These are phyloP conservation scores for Charina bottae DNA, from an alignment of 2,113 vertebrate species.

Conservation along the genomic window DNA sequence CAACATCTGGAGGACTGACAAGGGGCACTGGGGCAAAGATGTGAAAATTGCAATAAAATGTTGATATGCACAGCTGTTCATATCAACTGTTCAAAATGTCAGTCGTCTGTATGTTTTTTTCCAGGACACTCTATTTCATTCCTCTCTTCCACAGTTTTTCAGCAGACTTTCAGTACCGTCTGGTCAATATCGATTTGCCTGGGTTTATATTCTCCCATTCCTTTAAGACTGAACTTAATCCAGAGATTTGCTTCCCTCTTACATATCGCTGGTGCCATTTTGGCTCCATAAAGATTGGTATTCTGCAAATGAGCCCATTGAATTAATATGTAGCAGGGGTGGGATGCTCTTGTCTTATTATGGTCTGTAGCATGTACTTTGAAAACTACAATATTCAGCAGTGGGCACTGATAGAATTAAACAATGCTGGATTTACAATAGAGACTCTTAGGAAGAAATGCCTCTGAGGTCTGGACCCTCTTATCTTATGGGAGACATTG, in stretches of 20 bases:
- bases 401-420: background rate
- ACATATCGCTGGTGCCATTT: background rate
- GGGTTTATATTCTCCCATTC: background rate
- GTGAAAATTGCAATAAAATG: background rate
- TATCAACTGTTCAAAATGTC: background rate
- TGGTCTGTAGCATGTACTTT: background rate
- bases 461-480: no score
- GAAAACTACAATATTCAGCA: background rate
- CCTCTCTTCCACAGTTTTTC: background rate
- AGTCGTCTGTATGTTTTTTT: background rate
- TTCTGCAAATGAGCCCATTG: background rate
- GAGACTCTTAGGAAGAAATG: background rate
- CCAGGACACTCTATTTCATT: background rate
- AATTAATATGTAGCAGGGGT: background rate
- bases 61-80: background rate
- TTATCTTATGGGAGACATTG: no score
- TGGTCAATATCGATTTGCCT: background rate
- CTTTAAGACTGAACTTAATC: no score
- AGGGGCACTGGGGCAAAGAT: background rate
- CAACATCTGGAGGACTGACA: background rate
- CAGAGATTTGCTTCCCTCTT: background rate
- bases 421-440: background rate
- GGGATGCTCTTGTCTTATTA: background rate
- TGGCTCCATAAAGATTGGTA: background rate
- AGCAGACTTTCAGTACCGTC: background rate